Conservation (phyloP, 2,888 invertebrate genomes). For the Pseudanteris insignis region DNA sequence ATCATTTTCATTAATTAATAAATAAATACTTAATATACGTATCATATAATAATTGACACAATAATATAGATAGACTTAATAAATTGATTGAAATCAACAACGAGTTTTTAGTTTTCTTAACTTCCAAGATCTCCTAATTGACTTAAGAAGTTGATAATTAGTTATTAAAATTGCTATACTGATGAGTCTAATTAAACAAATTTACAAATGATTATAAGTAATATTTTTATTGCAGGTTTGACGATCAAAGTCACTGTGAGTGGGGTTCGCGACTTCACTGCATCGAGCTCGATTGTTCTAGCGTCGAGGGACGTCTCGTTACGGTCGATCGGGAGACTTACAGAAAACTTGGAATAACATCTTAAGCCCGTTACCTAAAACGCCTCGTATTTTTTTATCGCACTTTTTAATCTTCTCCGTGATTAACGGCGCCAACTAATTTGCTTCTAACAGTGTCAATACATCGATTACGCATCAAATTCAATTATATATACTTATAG, state of each 20-base stretch:
- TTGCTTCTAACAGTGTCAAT: conserved; percentile 4
- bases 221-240: conserved; percentile 46
- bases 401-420: conserved; percentile 11
- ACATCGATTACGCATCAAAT: conserved; percentile 23
- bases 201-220: background rate
- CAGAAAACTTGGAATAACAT: conserved; percentile 62
- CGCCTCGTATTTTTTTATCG: conserved; percentile 6
- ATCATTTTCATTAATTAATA: too few relatives aligned
- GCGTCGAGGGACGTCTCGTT: conserved; percentile 67
- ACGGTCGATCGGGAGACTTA: conserved; percentile 68
- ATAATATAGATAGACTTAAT: too few relatives aligned
- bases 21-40: too few relatives aligned
- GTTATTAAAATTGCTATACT: too few relatives aligned
- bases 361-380: conserved; percentile 33
- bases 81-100: too few relatives aligned
- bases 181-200: too few relatives aligned
- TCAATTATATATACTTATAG: background rate
- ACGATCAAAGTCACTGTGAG: conserved; percentile 68
- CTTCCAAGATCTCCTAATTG: too few relatives aligned
- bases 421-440: conserved; percentile 1
- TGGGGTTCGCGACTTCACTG: conserved; percentile 69
- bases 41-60: too few relatives aligned
- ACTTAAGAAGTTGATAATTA: too few relatives aligned
- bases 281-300: conserved; percentile 69
- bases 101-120: too few relatives aligned